phyloP scores from a whole-genome alignment of 2,888 invertebrate genomes.

The Eilema sororculum region DNA sequence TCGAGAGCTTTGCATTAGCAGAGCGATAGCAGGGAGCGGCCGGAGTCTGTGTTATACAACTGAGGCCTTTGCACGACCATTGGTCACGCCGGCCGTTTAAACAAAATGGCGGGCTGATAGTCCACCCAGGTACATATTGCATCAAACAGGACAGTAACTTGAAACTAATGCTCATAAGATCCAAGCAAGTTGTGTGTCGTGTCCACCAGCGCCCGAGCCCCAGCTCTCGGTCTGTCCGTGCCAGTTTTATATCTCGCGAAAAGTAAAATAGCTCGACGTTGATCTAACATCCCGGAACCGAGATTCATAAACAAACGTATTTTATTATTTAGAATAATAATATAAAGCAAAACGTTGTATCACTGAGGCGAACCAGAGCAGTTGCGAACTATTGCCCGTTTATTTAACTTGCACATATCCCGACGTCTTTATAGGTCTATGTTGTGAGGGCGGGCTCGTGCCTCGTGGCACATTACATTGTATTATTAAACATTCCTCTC shows the following conservation, averaged over 20 bases:
- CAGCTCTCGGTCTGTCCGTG: not conserved
- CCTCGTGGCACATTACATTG: conserved; percentile 8
- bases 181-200: not conserved
- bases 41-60: too few species aligned
- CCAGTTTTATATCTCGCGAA: not conserved
- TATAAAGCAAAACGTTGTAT: conserved; percentile 10
- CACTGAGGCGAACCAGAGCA: conserved; percentile 10
- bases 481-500: conserved; percentile 5
- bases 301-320: conserved; percentile 6
- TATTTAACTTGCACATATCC: conserved; percentile 17
- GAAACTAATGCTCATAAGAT: too few species aligned
- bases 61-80: too few species aligned
- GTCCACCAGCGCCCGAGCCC: not conserved
- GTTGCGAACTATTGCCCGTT: conserved; percentile 7
- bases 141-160: too few species aligned
- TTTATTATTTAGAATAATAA: conserved; percentile 7
- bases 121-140: too few species aligned
- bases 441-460: conserved; percentile 5
- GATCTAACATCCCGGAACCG: not conserved
- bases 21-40: not conserved
- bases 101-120: too few species aligned
- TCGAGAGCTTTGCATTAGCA: not conserved
- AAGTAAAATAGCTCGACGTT: conserved; percentile 3
- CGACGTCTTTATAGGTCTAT: conserved; percentile 15
- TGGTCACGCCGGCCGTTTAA: too few species aligned